phyloP scores from a whole-genome alignment of 2,797 vertebrate genomes.

The Euthynnus affinis region DNA sequence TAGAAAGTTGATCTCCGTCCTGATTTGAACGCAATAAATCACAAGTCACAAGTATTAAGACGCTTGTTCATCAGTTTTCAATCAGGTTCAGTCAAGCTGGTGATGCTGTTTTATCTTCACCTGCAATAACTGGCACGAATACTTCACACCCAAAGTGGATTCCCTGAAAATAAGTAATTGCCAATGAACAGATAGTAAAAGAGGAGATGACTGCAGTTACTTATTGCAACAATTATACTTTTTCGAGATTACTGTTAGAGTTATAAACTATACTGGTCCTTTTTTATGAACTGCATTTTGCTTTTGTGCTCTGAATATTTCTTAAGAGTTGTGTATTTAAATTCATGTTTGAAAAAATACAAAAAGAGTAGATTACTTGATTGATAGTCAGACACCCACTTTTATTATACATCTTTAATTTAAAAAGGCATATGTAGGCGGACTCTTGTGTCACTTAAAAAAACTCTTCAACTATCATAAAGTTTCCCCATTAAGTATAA shows the following conservation, averaged over 20 bases:
- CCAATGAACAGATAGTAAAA: conserved; percentile 11
- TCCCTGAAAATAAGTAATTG: neutral
- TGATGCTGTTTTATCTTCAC: conserved; percentile 8
- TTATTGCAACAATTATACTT: conserved; percentile 4
- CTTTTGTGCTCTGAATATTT: neutral
- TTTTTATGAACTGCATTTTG: neutral
- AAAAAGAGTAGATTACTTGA: neutral
- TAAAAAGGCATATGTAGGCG: neutral
- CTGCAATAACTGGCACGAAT: conserved; percentile 6
- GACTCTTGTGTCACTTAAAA: neutral
- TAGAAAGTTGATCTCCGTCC: conserved; percentile 67
- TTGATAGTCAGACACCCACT: neutral
- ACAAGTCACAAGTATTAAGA: conserved; percentile 4
- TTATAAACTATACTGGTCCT: neutral
- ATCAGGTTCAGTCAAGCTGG: neutral
- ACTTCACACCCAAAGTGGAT: conserved; percentile 16
- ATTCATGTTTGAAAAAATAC: neutral
- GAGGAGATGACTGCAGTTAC: neutral
- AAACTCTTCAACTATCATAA: neutral
- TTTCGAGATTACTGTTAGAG: neutral
- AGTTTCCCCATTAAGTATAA: neutral
- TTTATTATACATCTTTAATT: neutral
- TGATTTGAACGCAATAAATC: conserved; percentile 40
- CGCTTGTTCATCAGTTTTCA: neutral
- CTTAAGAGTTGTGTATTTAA: neutral